A percentile compares a stretch with the other conserved stretches of the same genome.
phyloP scores from a whole-genome alignment of 1,140 invertebrate genomes.

The Ceratoteleas bidentatus region DNA sequence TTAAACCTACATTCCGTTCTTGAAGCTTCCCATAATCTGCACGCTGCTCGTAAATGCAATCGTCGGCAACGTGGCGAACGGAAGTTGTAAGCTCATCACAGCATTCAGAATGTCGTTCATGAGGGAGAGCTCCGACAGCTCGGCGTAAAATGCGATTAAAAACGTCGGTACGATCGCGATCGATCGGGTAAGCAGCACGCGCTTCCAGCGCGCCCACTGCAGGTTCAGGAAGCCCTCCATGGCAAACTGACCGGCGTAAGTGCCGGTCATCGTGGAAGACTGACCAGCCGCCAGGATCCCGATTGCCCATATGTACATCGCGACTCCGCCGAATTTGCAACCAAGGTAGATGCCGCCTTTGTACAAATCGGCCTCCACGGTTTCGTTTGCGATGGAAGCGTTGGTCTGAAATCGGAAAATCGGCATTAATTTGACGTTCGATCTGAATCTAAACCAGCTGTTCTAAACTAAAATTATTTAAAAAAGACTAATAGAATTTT shows the following conservation, averaged over 20 bases:
- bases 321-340: conserved; percentile 89
- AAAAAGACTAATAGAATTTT: too few species aligned
- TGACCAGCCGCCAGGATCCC: conserved; percentile 95
- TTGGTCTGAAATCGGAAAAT: conserved; percentile 72
- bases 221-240: conserved; percentile 95
- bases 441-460: too few species aligned
- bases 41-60: conserved; percentile 92
- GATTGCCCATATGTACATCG: conserved; percentile 95
- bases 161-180: conserved; percentile 96
- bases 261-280: conserved; percentile 94
- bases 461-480: too few species aligned
- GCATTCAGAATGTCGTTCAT: conserved; percentile 97
- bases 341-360: conserved; percentile 92
- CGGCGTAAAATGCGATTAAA: conserved; percentile 87
- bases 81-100: conserved; percentile 92
- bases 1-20: conserved; percentile 86
- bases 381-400: conserved; percentile 77
- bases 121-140: conserved; percentile 88
- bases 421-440: background rate
- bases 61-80: conserved; percentile 92
- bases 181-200: conserved; percentile 92
- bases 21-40: conserved; percentile 92
- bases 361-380: conserved; percentile 89
- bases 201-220: conserved; percentile 93
- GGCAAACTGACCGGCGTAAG: conserved; percentile 89